These are phyloP conservation scores for Oncopodura yosiiana DNA, from an alignment of 1,140 invertebrate species.

Conservation along the genomic window DNA sequence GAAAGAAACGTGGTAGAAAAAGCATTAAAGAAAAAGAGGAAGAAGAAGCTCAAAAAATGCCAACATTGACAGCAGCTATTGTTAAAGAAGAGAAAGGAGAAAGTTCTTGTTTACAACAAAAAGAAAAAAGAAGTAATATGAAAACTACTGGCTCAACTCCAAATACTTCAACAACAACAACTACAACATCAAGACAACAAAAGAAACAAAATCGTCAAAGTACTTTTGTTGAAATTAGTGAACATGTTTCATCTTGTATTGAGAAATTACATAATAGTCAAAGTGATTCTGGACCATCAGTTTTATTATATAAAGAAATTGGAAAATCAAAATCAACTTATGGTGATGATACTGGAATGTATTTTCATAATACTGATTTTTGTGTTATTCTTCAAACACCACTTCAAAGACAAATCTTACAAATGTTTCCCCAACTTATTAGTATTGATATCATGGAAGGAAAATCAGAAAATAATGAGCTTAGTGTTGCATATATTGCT, in stretches of 20 bases:
- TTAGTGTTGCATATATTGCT: conserved; percentile 20
- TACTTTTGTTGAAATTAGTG: not conserved
- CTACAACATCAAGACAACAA: not conserved
- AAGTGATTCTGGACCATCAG: conserved; percentile 27
- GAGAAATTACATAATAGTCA: conserved; percentile 25
- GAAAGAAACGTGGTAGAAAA: too few species aligned
- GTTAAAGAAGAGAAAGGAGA: too few species aligned
- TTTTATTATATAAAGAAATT: conserved; percentile 25
- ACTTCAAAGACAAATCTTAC: conserved; percentile 26
- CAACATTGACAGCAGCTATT: too few species aligned
- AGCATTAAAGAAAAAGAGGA: too few species aligned
- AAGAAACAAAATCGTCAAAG: not conserved
- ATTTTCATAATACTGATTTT: conserved; percentile 15
- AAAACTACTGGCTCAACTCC: not conserved
- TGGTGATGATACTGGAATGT: conserved; percentile 1
- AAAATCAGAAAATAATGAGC: conserved; percentile 8
- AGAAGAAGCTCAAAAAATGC: too few species aligned
- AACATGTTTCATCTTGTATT: conserved; percentile 7
- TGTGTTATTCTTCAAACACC: conserved; percentile 30
- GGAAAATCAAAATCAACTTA: conserved; percentile 6
- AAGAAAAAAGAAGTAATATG: not conserved
- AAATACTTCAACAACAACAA: not conserved
- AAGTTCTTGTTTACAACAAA: not conserved
- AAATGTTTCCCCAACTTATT: conserved; percentile 21
- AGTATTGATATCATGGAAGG: conserved; percentile 22